A percentile compares a stretch with the other conserved stretches of the same genome.
These are phyloP conservation scores for Luscinia megarhynchos DNA, from an alignment of 2,797 vertebrate genomes.

Conservation along the genomic window DNA sequence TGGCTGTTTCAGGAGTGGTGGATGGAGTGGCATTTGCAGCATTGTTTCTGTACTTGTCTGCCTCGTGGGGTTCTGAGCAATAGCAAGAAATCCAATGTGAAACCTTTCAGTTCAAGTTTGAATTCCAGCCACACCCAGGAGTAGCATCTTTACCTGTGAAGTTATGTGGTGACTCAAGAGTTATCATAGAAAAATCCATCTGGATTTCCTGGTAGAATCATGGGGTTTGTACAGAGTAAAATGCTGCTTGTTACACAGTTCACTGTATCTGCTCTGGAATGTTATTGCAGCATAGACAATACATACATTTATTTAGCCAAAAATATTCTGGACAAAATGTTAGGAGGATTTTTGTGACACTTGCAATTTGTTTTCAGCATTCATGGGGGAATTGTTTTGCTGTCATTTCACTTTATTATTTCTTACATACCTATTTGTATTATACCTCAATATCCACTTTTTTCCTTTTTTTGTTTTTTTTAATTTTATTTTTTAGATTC, in stretches of 20 bases:
- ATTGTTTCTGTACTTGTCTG: background rate
- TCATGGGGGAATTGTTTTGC: background rate
- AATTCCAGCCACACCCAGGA: background rate
- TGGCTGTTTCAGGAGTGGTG: background rate
- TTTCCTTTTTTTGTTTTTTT: background rate
- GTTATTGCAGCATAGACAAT: background rate
- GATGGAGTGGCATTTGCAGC: background rate
- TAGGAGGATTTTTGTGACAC: background rate
- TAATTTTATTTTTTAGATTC: conserved; percentile 82
- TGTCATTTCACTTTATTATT: conserved; percentile 19
- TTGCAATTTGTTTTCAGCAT: background rate
- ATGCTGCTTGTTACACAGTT: background rate
- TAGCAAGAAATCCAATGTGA: background rate
- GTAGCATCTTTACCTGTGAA: background rate
- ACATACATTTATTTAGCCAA: background rate
- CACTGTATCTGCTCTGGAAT: background rate
- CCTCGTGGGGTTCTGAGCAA: background rate
- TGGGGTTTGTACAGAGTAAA: background rate
- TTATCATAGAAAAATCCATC: background rate
- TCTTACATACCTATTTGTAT: background rate
- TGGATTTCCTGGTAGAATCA: background rate
- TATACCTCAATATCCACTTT: conserved; percentile 19
- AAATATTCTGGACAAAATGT: background rate
- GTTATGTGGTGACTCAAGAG: background rate
- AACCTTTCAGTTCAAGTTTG: background rate